These are phyloP conservation scores for Eira barbara DNA, from an alignment of 2,113 vertebrate species.

Conservation along the genomic window DNA sequence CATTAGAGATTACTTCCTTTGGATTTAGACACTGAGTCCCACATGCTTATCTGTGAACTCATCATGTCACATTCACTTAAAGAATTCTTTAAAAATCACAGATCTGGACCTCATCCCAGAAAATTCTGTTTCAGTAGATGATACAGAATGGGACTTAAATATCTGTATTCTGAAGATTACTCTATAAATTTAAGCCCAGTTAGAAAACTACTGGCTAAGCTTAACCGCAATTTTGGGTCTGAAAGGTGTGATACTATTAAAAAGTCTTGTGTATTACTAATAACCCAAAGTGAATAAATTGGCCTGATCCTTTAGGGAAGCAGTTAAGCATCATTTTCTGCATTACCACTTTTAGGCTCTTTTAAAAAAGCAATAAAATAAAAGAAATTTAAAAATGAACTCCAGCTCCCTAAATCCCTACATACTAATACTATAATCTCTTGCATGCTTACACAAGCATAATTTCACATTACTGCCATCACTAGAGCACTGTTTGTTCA, in stretches of 20 bases:
- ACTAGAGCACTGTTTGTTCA: not conserved
- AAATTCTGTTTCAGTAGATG: not conserved
- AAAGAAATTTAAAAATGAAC: not conserved
- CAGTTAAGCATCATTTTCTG: not conserved
- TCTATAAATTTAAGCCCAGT: not conserved
- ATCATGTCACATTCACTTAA: not conserved
- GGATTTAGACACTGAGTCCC: not conserved
- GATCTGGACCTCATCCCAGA: not conserved
- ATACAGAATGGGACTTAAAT: not conserved
- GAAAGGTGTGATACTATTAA: not conserved
- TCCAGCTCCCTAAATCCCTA: not conserved
- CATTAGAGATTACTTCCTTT: not conserved
- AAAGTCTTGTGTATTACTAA: not conserved
- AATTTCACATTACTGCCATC: not conserved
- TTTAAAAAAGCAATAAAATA: not conserved
- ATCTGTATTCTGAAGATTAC: not conserved
- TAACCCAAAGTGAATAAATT: not conserved
- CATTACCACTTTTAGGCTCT: not conserved
- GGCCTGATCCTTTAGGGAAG: not conserved
- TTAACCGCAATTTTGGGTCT: not conserved
- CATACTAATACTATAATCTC: not conserved
- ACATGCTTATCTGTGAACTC: not conserved
- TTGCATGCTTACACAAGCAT: not conserved
- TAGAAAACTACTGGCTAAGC: constrained; percentile 14
- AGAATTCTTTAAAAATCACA: not conserved